Conservation (phyloP, 1,140 invertebrate genomes). For the Diabrotica undecimpunctata region DNA sequence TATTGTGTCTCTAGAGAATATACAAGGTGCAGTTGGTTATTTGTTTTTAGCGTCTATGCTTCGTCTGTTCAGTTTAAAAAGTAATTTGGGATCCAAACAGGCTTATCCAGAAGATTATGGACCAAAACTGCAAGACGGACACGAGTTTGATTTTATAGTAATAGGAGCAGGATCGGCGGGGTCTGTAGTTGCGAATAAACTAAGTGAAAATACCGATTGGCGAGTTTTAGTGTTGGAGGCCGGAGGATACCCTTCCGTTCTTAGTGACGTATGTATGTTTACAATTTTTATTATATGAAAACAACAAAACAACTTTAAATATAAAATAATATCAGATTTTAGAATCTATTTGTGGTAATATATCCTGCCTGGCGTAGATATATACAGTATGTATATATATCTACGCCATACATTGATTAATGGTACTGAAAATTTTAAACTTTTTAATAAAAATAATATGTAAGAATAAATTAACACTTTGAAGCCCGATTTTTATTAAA, state of each 20-base stretch:
- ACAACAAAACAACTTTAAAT: not conserved
- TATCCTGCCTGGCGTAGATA: too few relatives aligned
- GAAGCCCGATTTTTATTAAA: too few relatives aligned
- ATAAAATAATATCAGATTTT: too few relatives aligned
- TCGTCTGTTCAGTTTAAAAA: constrained; percentile 23
- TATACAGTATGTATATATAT: too few relatives aligned
- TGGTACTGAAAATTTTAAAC: too few relatives aligned
- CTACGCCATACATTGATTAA: too few relatives aligned
- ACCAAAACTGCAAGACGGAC: constrained; percentile 19
- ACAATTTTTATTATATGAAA: not conserved
- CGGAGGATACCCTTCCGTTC: constrained; percentile 29
- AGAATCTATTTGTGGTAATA: too few relatives aligned
- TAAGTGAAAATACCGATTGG: constrained; percentile 32
- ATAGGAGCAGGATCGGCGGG: constrained; percentile 34
- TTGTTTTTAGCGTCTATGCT: constrained; percentile 33
- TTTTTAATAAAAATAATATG: too few relatives aligned
- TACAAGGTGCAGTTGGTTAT: constrained; percentile 25
- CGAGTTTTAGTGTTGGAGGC: constrained; percentile 36
- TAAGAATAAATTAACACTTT: too few relatives aligned
- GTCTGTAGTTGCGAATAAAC: constrained; percentile 32
- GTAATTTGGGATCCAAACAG: constrained; percentile 22
- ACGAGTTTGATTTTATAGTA: constrained; percentile 39
- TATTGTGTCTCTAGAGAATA: constrained; percentile 5
- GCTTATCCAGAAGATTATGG: constrained; percentile 25
- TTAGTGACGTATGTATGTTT: constrained; percentile 28